Evolutionary conservation across 2,113 vertebrate genomes (phyloP).

Genomic region (Poecilia latipinna): DNA sequence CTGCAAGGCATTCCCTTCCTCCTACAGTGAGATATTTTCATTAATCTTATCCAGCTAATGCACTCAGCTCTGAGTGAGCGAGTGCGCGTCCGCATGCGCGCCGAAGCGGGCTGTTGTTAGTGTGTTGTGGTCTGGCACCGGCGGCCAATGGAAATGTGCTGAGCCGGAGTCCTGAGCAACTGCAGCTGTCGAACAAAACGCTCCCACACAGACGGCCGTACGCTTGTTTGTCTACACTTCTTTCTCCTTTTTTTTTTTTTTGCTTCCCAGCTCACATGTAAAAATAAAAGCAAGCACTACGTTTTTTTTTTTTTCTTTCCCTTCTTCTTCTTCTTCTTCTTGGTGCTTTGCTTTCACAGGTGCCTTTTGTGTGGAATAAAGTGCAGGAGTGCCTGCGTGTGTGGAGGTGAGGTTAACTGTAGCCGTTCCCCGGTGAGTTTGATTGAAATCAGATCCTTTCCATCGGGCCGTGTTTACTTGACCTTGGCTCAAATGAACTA

Average conservation of each 20-base stretch:
- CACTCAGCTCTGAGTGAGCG: slow-evolving; percentile 40
- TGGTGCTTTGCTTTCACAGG: slow-evolving; percentile 40
- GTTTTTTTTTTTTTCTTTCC: background rate
- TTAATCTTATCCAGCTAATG: slow-evolving; percentile 63
- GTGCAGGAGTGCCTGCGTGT: slow-evolving; percentile 22
- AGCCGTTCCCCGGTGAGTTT: slow-evolving; percentile 32
- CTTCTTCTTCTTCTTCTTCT: too few species aligned
- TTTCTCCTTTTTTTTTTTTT: background rate
- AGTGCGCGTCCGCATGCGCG: slow-evolving; percentile 33
- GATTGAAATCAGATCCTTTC: slow-evolving; percentile 53
- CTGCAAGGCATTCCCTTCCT: slow-evolving; percentile 53
- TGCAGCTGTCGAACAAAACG: slow-evolving; percentile 62
- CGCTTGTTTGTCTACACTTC: slow-evolving; percentile 6
- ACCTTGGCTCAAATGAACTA: slow-evolving; percentile 47
- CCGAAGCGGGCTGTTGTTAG: slow-evolving; percentile 44
- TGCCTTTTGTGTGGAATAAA: slow-evolving; percentile 18
- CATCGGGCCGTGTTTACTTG: slow-evolving; percentile 42
- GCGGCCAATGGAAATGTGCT: slow-evolving; percentile 69
- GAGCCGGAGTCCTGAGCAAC: slow-evolving; percentile 65
- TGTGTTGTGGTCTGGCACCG: slow-evolving; percentile 69
- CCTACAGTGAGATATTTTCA: slow-evolving; percentile 59
- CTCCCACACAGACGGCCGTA: slow-evolving; percentile 37
- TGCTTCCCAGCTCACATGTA: slow-evolving; percentile 4
- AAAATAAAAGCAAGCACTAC: slow-evolving; percentile 6
- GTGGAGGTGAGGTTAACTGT: slow-evolving; percentile 24